Percentiles rank a stretch among this genome's conserved stretches.
Conservation (phyloP, 2,888 invertebrate species). For the Muschampia plurimacula region DNA sequence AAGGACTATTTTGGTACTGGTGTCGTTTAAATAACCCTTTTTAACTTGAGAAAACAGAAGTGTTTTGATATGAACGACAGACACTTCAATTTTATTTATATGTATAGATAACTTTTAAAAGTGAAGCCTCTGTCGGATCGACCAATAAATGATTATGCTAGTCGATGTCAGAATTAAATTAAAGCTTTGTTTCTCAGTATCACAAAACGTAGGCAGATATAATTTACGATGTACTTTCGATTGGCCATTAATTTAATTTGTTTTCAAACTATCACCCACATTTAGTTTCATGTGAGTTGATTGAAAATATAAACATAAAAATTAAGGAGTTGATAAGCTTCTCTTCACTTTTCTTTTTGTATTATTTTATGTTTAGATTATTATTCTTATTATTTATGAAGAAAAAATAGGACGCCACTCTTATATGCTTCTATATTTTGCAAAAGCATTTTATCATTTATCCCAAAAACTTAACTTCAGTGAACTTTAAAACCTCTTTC, state of each 20-base stretch:
- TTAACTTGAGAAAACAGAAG: too few species aligned
- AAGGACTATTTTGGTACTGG: too few species aligned
- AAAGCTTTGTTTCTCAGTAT: slow-evolving; percentile 49
- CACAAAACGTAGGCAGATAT: slow-evolving; percentile 61
- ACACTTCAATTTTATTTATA: too few species aligned
- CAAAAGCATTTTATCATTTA: too few species aligned
- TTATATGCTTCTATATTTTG: too few species aligned
- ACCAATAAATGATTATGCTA: not conserved
- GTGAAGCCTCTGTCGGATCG: not conserved
- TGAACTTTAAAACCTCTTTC: too few species aligned
- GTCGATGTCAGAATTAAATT: slow-evolving; percentile 32
- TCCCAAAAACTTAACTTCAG: too few species aligned
- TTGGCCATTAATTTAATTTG: slow-evolving; percentile 65
- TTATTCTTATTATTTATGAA: too few species aligned
- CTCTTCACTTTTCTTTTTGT: not conserved
- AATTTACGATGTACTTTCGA: slow-evolving; percentile 59
- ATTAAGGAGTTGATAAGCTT: not conserved
- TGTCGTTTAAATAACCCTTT: too few species aligned
- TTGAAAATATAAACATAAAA: not conserved
- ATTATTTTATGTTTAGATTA: not conserved
- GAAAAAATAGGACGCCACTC: too few species aligned
- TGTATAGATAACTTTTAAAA: not conserved
- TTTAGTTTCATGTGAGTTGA: slow-evolving; percentile 42
- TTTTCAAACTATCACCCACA: slow-evolving; percentile 69
- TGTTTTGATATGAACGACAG: too few species aligned